A percentile compares a stretch with the other conserved stretches of the same genome.
phyloP scores from a whole-genome alignment of 2,113 vertebrate genomes.

The Channa argus region DNA sequence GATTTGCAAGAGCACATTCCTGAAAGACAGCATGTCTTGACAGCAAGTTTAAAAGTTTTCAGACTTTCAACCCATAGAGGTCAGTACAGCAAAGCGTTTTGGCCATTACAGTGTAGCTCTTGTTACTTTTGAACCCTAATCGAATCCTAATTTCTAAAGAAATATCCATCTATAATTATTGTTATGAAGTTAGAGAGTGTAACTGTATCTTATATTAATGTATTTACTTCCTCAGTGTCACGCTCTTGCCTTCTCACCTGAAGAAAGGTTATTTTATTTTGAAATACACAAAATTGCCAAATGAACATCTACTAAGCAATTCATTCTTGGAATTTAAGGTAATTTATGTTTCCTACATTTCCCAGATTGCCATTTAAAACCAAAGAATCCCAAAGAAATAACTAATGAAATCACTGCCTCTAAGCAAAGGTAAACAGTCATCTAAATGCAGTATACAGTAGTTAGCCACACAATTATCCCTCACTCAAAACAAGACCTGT shows the following conservation, averaged over 20 bases:
- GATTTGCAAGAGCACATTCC: not conserved
- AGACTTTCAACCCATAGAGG: slow-evolving; percentile 27
- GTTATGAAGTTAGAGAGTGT: too few relatives aligned
- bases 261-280: not conserved
- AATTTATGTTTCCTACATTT: not conserved
- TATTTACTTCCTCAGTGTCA: too few relatives aligned
- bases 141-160: not conserved
- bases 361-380: not conserved
- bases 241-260: too few relatives aligned
- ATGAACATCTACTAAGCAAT: too few relatives aligned
- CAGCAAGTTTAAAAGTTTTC: not conserved
- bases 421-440: too few relatives aligned
- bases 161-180: not conserved
- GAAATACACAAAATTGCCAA: not conserved
- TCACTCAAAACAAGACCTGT: not conserved
- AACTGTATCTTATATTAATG: too few relatives aligned
- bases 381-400: too few relatives aligned
- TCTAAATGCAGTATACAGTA: too few relatives aligned
- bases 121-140: too few relatives aligned
- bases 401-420: too few relatives aligned
- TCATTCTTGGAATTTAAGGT: too few relatives aligned
- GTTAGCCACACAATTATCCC: not conserved
- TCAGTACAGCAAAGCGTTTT: slow-evolving; percentile 41
- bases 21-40: too few relatives aligned
- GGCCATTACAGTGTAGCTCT: not conserved